phyloP scores from a whole-genome alignment of 2,888 invertebrate genomes.

The Mesorhabditis belari region DNA sequence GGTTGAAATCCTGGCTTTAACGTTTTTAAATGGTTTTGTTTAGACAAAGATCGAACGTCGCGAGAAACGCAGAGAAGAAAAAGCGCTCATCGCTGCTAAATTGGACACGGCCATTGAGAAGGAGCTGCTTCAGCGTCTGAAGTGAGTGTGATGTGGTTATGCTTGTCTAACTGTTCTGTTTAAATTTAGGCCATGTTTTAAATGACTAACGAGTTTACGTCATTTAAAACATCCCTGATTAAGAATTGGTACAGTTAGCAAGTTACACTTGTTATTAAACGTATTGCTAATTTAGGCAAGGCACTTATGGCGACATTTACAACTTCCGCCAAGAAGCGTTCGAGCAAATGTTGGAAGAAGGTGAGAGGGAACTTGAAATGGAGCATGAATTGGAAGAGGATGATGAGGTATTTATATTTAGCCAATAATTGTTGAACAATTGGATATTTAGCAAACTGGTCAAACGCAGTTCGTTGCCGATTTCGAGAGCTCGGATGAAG shows the following conservation, averaged over 20 bases:
- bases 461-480: constrained; percentile 49
- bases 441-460: too few relatives aligned
- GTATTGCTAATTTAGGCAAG: constrained; percentile 24
- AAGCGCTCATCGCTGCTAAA: constrained; percentile 89
- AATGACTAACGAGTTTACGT: not conserved
- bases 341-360: constrained; percentile 81
- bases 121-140: constrained; percentile 82
- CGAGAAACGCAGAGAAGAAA: constrained; percentile 84
- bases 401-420: constrained; percentile 10
- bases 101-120: constrained; percentile 94
- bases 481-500: constrained; percentile 50
- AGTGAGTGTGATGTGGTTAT: constrained; percentile 53
- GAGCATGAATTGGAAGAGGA: constrained; percentile 36
- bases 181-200: constrained; percentile 1
- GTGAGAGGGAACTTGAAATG: constrained; percentile 62
- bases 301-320: constrained; percentile 86
- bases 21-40: not conserved
- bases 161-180: not conserved
- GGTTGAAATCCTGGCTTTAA: constrained; percentile 4
- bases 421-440: too few relatives aligned
- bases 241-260: too few relatives aligned
- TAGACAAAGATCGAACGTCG: constrained; percentile 78
- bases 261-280: not conserved
- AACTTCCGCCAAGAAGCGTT: constrained; percentile 94
- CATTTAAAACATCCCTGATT: too few relatives aligned